These are phyloP conservation scores for Monomorium pharaonis DNA, from an alignment of 1,140 invertebrate genomes.

Conservation along the genomic window DNA sequence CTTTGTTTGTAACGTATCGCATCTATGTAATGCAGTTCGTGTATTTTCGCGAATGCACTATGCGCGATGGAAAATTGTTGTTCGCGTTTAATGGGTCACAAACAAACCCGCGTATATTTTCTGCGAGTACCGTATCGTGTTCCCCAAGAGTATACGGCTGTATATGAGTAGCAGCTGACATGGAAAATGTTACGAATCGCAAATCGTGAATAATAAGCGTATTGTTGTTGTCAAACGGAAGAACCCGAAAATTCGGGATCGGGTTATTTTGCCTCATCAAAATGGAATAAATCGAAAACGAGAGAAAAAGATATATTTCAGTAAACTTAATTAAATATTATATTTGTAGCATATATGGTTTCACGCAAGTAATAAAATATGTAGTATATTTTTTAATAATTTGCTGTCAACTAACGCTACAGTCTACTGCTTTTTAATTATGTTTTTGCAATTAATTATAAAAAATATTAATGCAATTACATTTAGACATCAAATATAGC, in stretches of 20 bases:
- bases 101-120: constrained; percentile 55
- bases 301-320: background rate
- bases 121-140: constrained; percentile 46
- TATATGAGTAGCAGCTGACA: background rate
- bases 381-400: background rate
- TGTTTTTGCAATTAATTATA: background rate
- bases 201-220: constrained; percentile 43
- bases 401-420: background rate
- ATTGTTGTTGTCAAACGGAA: constrained; percentile 26
- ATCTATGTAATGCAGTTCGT: constrained; percentile 57
- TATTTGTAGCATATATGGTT: background rate
- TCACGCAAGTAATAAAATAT: background rate
- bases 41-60: constrained; percentile 58
- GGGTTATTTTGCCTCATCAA: background rate
- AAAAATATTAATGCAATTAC: background rate
- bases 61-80: constrained; percentile 58
- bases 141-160: constrained; percentile 24
- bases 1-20: constrained; percentile 54
- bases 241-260: background rate
- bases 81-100: constrained; percentile 58
- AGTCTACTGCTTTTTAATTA: background rate
- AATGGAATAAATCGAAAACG: background rate
- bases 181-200: constrained; percentile 23
- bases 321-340: constrained; percentile 1
- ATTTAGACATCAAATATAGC: background rate